phyloP scores from a whole-genome alignment of 1,140 invertebrate species.

The Fopius arisanus region DNA sequence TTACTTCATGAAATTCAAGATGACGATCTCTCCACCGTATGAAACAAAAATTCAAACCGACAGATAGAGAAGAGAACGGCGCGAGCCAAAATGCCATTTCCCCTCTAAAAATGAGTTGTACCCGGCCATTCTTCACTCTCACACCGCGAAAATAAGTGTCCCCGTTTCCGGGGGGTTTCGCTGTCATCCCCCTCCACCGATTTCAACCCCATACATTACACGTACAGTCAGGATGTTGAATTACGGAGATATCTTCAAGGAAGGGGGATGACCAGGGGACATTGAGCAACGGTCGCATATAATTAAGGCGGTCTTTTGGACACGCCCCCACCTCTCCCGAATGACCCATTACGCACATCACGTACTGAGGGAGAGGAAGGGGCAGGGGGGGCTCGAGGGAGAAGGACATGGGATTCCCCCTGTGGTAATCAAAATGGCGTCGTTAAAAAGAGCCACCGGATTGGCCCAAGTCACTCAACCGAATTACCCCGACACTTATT shows the following conservation, averaged over 20 bases:
- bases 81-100: neutral
- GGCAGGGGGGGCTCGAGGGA: neutral
- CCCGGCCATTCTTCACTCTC: neutral
- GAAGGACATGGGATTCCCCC: too few relatives aligned
- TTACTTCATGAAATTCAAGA: too few relatives aligned
- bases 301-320: slow-evolving; percentile 14
- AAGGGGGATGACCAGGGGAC: neutral
- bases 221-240: neutral
- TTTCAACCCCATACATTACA: neutral
- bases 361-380: neutral
- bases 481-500: neutral
- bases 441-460: slow-evolving; percentile 3
- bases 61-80: neutral
- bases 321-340: slow-evolving; percentile 13
- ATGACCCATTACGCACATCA: slow-evolving; percentile 16
- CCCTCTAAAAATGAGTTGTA: neutral
- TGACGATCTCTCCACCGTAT: neutral
- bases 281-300: slow-evolving; percentile 7
- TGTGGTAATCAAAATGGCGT: slow-evolving; percentile 20
- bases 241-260: neutral
- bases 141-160: neutral
- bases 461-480: slow-evolving; percentile 14
- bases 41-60: neutral
- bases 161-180: neutral
- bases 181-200: neutral